A percentile compares a stretch with the other conserved stretches of the same genome.
Evolutionary conservation across 2,113 vertebrate genomes (phyloP).

Genomic region (Phylloscopus trochiloides): DNA sequence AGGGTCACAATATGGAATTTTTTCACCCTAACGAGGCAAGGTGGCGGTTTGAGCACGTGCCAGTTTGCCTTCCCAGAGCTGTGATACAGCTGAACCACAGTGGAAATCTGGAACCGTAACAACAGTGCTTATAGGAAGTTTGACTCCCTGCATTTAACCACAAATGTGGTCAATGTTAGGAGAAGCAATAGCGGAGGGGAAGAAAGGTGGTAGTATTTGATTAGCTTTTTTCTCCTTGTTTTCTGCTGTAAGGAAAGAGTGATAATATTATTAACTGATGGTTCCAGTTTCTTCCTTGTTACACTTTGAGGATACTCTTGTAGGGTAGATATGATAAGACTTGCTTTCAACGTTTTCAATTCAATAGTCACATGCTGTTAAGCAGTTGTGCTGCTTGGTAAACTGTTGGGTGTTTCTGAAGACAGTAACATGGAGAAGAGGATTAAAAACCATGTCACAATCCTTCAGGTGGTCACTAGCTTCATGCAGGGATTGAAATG

Average conservation of each 20-base stretch:
- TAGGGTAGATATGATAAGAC: neutral
- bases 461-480: neutral
- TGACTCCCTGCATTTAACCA: conserved; percentile 50
- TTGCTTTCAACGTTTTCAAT: neutral
- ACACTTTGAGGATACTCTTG: neutral
- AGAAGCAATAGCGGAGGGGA: conserved; percentile 7
- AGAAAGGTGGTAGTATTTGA: conserved; percentile 56
- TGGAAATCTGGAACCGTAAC: conserved; percentile 54
- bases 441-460: neutral
- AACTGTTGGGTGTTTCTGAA: neutral
- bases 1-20: neutral
- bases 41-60: neutral
- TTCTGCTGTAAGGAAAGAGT: neutral
- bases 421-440: neutral
- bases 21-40: neutral
- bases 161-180: conserved; percentile 50
- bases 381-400: neutral
- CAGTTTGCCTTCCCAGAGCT: neutral
- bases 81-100: conserved; percentile 40
- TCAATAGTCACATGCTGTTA: neutral
- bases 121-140: conserved; percentile 41
- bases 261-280: neutral
- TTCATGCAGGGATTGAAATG: neutral
- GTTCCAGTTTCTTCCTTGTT: neutral
- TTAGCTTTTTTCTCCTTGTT: conserved; percentile 2